Percentiles rank a stretch among this genome's conserved stretches.
phyloP scores from a whole-genome alignment of 2,888 invertebrate genomes.

The Phrixothrix hirtus region DNA sequence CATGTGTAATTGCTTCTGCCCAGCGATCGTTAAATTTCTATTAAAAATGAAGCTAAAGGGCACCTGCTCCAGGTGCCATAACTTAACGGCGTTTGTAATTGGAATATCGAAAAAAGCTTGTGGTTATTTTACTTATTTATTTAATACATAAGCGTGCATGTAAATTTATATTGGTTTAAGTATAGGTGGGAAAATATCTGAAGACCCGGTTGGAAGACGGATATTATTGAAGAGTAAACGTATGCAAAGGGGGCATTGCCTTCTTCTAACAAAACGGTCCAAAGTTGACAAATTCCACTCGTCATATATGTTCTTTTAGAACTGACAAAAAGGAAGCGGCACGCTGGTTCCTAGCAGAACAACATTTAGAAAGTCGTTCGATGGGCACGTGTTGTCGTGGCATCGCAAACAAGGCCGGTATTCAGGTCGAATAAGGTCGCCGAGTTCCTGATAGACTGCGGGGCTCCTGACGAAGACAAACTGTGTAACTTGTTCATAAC shows the following conservation, averaged over 20 bases:
- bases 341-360: constrained; percentile 17
- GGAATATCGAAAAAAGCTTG: too few relatives aligned
- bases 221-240: constrained; percentile 11
- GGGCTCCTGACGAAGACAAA: constrained; percentile 49
- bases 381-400: constrained; percentile 44
- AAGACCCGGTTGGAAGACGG: constrained; percentile 19
- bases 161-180: too few relatives aligned
- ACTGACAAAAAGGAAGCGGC: constrained; percentile 22
- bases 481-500: constrained; percentile 25
- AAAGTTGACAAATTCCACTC: constrained; percentile 18
- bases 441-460: constrained; percentile 51
- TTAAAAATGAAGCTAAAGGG: too few relatives aligned
- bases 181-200: too few relatives aligned
- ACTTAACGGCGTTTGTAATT: too few relatives aligned
- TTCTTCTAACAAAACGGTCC: constrained; percentile 16
- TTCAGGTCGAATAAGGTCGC: constrained; percentile 47
- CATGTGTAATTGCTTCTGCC: too few relatives aligned
- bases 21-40: too few relatives aligned
- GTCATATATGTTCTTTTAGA: constrained; percentile 12
- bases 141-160: too few relatives aligned
- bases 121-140: too few relatives aligned
- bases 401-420: constrained; percentile 50
- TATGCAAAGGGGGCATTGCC: constrained; percentile 20
- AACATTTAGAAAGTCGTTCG: constrained; percentile 36
- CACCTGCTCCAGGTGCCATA: too few relatives aligned